Conservation (phyloP, 2,797 vertebrate species). For the Cygnus olor region DNA sequence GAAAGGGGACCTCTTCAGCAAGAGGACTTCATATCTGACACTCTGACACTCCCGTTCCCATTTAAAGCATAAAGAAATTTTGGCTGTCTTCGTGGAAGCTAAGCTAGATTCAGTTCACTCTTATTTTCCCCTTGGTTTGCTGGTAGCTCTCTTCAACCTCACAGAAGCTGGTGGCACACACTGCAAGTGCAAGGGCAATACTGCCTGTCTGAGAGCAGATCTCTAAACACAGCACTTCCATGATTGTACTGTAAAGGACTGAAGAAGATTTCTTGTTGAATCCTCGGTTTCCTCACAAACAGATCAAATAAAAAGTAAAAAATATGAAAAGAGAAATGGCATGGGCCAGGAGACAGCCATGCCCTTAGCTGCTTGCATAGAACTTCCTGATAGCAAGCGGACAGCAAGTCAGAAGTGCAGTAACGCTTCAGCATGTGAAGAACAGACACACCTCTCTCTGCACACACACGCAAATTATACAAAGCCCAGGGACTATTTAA, state of each 20-base stretch:
- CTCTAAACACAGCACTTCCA: not conserved
- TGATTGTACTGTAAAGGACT: not conserved
- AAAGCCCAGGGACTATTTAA: not conserved
- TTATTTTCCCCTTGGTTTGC: not conserved
- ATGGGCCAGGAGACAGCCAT: not conserved
- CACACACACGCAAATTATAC: not conserved
- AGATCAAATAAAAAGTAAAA: not conserved
- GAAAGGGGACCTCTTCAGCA: not conserved
- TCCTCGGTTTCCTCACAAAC: not conserved
- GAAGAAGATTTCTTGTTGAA: not conserved
- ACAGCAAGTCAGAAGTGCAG: not conserved
- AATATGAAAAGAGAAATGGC: not conserved
- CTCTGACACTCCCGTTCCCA: not conserved
- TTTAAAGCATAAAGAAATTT: not conserved
- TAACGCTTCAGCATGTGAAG: fast-evolving
- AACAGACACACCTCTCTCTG: not conserved
- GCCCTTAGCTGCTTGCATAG: not conserved
- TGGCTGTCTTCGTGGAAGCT: not conserved
- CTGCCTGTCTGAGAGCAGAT: not conserved
- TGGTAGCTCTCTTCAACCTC: not conserved
- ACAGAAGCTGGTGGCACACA: not conserved
- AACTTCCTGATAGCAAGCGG: not conserved
- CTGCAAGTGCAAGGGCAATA: not conserved
- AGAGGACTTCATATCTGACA: not conserved
- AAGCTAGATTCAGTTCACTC: not conserved